Base-by-base conservation (phyloP, 1,140 invertebrate species). In the Temnothorax curvispinosus region DNA sequence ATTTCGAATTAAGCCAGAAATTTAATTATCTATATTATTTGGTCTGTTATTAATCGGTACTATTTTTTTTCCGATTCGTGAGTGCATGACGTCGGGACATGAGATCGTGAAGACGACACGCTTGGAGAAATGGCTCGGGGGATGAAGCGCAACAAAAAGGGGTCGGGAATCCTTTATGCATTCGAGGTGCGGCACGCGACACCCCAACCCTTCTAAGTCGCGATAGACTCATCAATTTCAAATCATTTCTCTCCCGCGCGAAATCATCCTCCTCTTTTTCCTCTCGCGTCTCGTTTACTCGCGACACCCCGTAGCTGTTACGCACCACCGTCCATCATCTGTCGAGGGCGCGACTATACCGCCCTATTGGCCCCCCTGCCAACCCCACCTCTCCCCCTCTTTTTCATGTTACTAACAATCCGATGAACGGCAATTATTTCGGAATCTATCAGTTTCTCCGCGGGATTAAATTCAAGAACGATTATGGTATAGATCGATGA, bases 211-310 rank as follows among this genome's bases (percentile, higher is more conserved):
- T 93, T 94, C 90, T 67, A 84, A 86, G 74, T 82, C 80, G 72
- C 64, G 64, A 75, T 89, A 65, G 87, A 87, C 91, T 94, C 94
- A 93, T 94, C 93, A 95, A 95, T 95, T 94, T 91, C 93, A 88
- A 91, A 95, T 95, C 92, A 94, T 94, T 94, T 88, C 86, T 84
- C 67, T 81, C 54, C 41, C 67, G 27, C 62, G 60, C 76, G 76
- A 72, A 21, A 81, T 60, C 84, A 87, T 90, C 75, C 89, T 85
- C 47, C 87, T 58, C 62, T 74, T 71, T 27, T 41, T 65, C n/a
- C 27, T 21, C 44, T 13, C n/a, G 35, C 41, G 47, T 56, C 80
- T 74, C 80, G 62, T 62, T 81, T 62, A 64, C 9, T 71, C 35
- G 58, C 56, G 41, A 50, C 56, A 50, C 35, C 64, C 56, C 44